These are phyloP conservation scores for Pseudorectes ferrugineus DNA, from an alignment of 2,113 vertebrate genomes.

Conservation along the genomic window DNA sequence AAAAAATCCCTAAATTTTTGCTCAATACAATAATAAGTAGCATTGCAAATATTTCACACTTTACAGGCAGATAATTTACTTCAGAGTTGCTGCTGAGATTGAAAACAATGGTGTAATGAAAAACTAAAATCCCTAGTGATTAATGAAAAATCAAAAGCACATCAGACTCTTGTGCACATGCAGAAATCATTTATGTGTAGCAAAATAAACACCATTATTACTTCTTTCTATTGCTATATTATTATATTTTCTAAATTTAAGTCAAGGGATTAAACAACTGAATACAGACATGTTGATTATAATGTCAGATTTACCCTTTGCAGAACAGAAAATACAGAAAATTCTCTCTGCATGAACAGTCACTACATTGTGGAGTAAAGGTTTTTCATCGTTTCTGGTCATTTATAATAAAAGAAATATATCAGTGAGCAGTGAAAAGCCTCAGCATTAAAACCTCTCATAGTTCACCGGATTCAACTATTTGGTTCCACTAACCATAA, in stretches of 20 bases:
- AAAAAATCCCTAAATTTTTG: slow-evolving; percentile 4
- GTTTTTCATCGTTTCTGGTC: not conserved
- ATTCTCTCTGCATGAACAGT: not conserved
- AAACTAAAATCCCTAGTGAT: not conserved
- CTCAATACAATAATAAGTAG: not conserved
- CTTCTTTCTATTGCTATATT: not conserved
- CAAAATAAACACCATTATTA: not conserved
- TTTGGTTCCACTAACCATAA: not conserved
- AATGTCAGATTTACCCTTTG: not conserved
- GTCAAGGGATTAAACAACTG: not conserved
- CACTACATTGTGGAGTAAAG: not conserved
- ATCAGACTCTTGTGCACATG: not conserved
- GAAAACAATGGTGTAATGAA: not conserved
- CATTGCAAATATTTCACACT: not conserved
- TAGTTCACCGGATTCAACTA: not conserved
- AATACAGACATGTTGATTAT: not conserved
- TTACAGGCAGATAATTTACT: not conserved
- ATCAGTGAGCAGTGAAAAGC: not conserved
- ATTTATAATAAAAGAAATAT: not conserved
- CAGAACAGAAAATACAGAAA: slow-evolving; percentile 14
- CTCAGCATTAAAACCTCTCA: not conserved
- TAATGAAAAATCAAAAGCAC: slow-evolving; percentile 26
- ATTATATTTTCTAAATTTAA: not conserved
- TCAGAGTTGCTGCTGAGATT: not conserved
- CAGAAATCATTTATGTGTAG: not conserved